Evolutionary conservation across 2,888 invertebrate genomes (phyloP).

Genomic region (Zygogramma bicolorata): DNA sequence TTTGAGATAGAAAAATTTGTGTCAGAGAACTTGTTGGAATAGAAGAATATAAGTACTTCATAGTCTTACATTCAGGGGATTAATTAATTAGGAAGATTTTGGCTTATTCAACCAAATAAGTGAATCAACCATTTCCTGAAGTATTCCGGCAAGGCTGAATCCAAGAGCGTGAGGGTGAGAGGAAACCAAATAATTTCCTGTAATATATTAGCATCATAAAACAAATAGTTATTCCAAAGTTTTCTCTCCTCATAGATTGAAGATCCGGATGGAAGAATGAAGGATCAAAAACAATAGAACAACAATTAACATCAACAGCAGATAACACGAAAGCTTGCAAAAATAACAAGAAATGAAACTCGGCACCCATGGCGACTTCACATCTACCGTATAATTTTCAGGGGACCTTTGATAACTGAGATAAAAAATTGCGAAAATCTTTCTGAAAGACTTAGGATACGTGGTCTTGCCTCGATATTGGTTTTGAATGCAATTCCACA

Average conservation of each 20-base stretch:
- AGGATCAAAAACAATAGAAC: neutral
- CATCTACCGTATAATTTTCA: too few species aligned
- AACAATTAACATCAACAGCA: constrained; percentile 60
- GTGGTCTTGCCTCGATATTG: too few species aligned
- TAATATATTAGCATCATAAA: neutral
- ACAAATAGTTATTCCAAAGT: neutral
- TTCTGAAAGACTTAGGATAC: too few species aligned
- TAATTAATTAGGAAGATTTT: too few species aligned
- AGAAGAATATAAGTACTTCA: too few species aligned
- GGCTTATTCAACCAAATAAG: neutral
- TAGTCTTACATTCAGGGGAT: too few species aligned
- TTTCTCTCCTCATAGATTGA: neutral
- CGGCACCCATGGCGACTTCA: neutral
- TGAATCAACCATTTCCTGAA: neutral
- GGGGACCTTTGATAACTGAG: too few species aligned
- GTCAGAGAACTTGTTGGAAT: too few species aligned
- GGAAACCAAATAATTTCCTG: neutral
- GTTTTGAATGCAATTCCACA: too few species aligned
- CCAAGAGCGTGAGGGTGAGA: neutral
- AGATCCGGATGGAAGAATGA: neutral
- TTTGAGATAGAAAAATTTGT: too few species aligned
- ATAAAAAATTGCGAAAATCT: too few species aligned
- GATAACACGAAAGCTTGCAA: constrained; percentile 62
- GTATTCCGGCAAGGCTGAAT: neutral
- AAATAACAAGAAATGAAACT: constrained; percentile 36